Evolutionary conservation across 2,113 vertebrate genomes (phyloP).

Genomic region (Abramis brama): DNA sequence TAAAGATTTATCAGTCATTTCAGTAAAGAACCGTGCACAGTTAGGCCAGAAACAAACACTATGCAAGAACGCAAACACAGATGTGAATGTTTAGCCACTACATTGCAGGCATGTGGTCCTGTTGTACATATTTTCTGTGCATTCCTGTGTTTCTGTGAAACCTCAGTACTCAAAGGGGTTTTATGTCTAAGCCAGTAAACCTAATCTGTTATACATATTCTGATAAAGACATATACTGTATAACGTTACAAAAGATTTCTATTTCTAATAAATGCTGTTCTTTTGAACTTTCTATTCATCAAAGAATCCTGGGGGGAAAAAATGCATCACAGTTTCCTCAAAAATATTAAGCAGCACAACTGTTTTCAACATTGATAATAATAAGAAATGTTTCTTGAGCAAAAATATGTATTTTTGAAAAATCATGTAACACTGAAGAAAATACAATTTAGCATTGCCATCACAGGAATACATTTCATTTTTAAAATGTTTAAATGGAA

Average conservation of each 20-base stretch:
- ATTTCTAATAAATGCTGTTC: background rate
- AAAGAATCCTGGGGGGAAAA: background rate
- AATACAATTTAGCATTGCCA: too few relatives aligned
- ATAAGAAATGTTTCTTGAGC: too few relatives aligned
- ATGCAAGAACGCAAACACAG: background rate
- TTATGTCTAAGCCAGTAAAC: background rate
- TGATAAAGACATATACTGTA: background rate
- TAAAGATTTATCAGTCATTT: background rate
- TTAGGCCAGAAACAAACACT: background rate
- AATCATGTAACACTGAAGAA: too few relatives aligned
- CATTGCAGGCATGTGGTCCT: background rate
- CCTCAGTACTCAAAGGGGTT: background rate
- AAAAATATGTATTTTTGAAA: too few relatives aligned
- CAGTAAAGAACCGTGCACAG: background rate
- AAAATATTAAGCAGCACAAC: background rate
- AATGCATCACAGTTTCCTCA: background rate
- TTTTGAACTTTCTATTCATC: background rate
- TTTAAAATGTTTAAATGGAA: too few relatives aligned
- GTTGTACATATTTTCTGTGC: background rate
- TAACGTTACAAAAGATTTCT: background rate
- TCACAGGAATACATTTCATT: too few relatives aligned
- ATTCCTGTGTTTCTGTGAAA: slow-evolving; percentile 1
- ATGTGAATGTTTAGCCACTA: background rate
- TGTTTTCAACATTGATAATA: background rate
- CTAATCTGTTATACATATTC: background rate